These are phyloP conservation scores for Frieseomelitta varia DNA, from an alignment of 1,140 invertebrate genomes.

Conservation along the genomic window DNA sequence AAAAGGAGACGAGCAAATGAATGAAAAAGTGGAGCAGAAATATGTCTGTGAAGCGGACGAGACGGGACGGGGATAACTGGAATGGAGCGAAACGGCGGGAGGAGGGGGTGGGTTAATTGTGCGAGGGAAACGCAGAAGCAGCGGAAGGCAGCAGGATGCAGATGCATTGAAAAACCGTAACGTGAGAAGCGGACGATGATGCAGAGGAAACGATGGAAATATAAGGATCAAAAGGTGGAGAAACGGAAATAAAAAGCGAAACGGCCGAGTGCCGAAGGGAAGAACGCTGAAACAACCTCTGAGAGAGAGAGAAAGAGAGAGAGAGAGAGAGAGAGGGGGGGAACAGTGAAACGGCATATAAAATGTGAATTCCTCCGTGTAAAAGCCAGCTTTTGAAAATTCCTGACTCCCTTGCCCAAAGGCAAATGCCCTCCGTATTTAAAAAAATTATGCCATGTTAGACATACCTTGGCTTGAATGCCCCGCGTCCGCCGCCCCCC, in stretches of 20 bases:
- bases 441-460: conserved; percentile 14
- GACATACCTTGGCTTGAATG: neutral
- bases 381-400: conserved; percentile 1
- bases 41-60: conserved; percentile 30
- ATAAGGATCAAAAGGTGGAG: conserved; percentile 53
- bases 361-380: neutral
- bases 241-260: conserved; percentile 43
- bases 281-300: neutral
- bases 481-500: too few species aligned
- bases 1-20: conserved; percentile 8
- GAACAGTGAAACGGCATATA: neutral
- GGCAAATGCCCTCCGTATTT: neutral
- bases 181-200: conserved; percentile 33
- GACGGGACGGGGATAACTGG: neutral
- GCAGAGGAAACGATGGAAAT: conserved; percentile 79
- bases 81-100: conserved; percentile 18
- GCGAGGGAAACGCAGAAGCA: conserved; percentile 30
- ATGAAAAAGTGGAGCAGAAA: conserved; percentile 41
- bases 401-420: neutral
- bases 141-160: conserved; percentile 10
- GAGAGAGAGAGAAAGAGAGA: too few species aligned
- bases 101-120: conserved; percentile 21
- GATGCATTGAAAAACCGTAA: conserved; percentile 35
- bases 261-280: neutral
- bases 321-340: neutral